Evolutionary conservation across 2,888 invertebrate genomes (phyloP), one percentile per base, ranked within the genome.

Genomic region (Drosophila borborema): DNA sequence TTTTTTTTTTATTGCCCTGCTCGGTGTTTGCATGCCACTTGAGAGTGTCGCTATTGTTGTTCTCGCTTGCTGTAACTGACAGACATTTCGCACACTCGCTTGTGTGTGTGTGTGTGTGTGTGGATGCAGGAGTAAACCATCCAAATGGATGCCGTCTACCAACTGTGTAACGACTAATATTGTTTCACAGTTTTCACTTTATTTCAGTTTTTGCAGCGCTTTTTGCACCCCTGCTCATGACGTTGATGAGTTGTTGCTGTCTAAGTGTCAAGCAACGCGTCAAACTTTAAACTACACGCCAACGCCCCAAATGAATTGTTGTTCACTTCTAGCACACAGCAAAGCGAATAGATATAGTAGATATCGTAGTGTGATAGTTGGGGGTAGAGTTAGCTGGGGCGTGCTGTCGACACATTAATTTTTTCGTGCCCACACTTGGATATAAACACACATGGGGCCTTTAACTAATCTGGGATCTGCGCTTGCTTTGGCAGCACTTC

Each of bases 161-260:
- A 73, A 64, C 71, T 73, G 76, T 72, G 65, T 60, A 66, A 48
- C 45, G 66, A 81, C 88, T 89, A 86, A 88, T 86, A 86, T 89
- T 77, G 83, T 87, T 86, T 78, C 61, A 70, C 81, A 77, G 83
- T 86, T 82, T 80, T 70, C 79, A 75, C 66, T 84, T 81, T 69
- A 58, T 56, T 62, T 64, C 41, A 56, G 71, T 77, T 69, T 71
- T 79, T 61, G 61, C 62, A 54, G 28, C 49, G 36, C 67, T 62
- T 56, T 63, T 65, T 73, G 41, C n/a, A 16, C 23, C 40, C 55
- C 54, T 90, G 86, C 65, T 77, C 70, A 64, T 86, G 86, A 86
- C 86, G 89, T 90, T 87, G 89, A 90, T 90, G 86, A 90, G 86
- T 87, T 89, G 90, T 86, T 89, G 87, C 86, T 86, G 86, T 87